Percentiles rank a stretch among this genome's conserved stretches.
Conservation (phyloP, 2,113 vertebrate species). For the Leptocoma aspasia region DNA sequence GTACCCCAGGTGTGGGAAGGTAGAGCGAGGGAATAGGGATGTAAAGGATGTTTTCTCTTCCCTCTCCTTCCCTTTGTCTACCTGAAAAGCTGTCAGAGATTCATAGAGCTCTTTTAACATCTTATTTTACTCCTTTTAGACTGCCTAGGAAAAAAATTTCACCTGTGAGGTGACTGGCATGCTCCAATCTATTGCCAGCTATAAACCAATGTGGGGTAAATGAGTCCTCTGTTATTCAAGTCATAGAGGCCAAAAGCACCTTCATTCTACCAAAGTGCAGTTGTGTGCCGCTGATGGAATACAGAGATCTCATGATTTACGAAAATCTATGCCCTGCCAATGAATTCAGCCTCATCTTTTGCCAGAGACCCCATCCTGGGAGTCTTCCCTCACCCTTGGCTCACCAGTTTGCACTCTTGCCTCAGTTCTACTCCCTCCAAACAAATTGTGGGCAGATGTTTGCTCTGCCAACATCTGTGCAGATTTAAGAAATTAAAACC, state of each 20-base stretch:
- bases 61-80: background rate
- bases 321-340: background rate
- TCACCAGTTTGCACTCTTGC: background rate
- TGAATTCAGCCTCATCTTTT: background rate
- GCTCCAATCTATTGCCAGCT: background rate
- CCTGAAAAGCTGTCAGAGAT: background rate
- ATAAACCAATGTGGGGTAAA: background rate
- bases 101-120: background rate
- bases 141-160: background rate
- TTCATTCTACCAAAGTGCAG: background rate
- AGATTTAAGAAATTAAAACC: background rate
- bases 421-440: background rate
- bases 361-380: background rate
- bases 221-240: background rate
- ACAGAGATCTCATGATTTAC: background rate
- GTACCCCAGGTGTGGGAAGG: slow-evolving; percentile 21
- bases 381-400: background rate
- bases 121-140: background rate
- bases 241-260: background rate
- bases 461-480: background rate
- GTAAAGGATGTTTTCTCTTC: background rate
- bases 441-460: background rate
- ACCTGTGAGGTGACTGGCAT: background rate
- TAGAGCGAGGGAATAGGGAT: slow-evolving; percentile 1
- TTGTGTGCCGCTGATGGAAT: background rate